Evolutionary conservation across 2,888 invertebrate genomes (phyloP).

Genomic region (Drosophila dives): DNA sequence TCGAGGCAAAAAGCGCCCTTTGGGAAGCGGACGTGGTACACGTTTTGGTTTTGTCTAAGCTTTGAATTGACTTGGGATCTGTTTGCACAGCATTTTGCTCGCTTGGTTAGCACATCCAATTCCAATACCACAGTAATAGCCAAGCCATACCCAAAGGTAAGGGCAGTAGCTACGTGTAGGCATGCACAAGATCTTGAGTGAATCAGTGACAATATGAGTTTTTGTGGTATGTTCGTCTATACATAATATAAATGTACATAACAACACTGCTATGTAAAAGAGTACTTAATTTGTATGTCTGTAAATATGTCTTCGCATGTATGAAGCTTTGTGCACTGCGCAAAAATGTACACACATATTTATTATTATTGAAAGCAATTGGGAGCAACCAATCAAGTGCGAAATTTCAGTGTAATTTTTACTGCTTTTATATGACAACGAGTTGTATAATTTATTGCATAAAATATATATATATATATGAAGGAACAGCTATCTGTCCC

Average conservation of each 20-base stretch:
- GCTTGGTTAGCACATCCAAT: conserved; percentile 40
- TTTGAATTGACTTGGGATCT: conserved; percentile 32
- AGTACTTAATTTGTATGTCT: not conserved
- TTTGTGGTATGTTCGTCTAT: conserved; percentile 13
- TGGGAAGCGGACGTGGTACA: conserved; percentile 41
- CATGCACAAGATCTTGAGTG: conserved; percentile 65
- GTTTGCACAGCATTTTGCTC: conserved; percentile 55
- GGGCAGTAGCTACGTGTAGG: conserved; percentile 60
- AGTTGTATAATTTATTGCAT: conserved; percentile 18
- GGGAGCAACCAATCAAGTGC: conserved; percentile 28
- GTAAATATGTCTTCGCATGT: not conserved
- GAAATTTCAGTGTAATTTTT: conserved; percentile 28
- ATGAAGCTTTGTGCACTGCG: conserved; percentile 32
- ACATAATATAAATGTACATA: conserved; percentile 1
- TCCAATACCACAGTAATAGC: conserved; percentile 7
- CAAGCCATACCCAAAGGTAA: not conserved
- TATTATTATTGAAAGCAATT: conserved; percentile 2
- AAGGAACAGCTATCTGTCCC: not conserved
- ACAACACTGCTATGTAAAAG: not conserved
- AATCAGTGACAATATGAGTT: conserved; percentile 55
- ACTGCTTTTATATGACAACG: conserved; percentile 11
- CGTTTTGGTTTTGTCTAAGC: conserved; percentile 7
- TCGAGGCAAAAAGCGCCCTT: conserved; percentile 49
- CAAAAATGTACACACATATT: conserved; percentile 22
- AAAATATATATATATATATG: not conserved